phyloP scores from a whole-genome alignment of 1,140 invertebrate genomes.

The Pachyrhynchus sulphureomaculatus region DNA sequence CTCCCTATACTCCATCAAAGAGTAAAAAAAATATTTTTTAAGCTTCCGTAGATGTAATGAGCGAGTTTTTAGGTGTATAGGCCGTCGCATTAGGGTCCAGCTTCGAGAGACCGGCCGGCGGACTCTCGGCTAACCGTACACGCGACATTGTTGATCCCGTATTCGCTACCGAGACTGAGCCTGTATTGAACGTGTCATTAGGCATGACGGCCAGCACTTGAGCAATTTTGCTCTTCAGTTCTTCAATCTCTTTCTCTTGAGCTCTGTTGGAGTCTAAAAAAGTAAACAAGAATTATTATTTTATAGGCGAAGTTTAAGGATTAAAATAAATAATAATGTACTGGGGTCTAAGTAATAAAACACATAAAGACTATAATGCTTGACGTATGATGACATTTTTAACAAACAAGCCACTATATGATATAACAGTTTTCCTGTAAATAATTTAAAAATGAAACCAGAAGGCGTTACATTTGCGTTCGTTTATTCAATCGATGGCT shows the following conservation, averaged over 20 bases:
- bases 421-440: no score
- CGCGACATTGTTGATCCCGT: conserved; percentile 56
- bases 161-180: conserved; percentile 39
- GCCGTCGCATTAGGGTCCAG: conserved; percentile 90
- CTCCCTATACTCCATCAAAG: no score
- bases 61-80: conserved; percentile 78
- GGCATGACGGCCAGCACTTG: conserved; percentile 93
- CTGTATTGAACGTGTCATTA: conserved; percentile 62
- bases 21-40: conserved; percentile 29
- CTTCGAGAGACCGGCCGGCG: conserved; percentile 57
- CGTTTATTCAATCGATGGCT: no score
- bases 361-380: no score
- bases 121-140: conserved; percentile 55
- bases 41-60: conserved; percentile 61
- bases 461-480: no score
- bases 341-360: no score
- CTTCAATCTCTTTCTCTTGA: conserved; percentile 88
- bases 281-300: no score
- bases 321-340: no score
- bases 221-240: conserved; percentile 86
- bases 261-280: conserved; percentile 69
- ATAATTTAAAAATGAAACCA: no score
- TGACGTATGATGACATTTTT: no score
- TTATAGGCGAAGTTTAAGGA: no score
- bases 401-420: no score